Base-by-base conservation (phyloP, 2,113 vertebrate genomes). In the Oceanites oceanicus region DNA sequence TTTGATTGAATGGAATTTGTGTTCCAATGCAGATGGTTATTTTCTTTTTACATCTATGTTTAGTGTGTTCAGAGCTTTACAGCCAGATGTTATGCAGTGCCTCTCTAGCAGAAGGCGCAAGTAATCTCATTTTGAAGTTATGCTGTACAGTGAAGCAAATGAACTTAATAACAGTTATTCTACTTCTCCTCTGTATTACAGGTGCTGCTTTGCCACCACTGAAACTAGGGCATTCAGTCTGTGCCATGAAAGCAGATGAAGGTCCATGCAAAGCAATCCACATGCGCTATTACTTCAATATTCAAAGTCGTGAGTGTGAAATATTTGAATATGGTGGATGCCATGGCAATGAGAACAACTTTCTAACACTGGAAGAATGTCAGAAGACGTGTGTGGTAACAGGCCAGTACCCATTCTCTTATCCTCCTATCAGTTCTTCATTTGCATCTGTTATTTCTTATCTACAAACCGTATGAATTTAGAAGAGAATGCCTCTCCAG, bases 281-380 rank as follows among this genome's bases (percentile, higher is more conserved):
- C 36, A 81, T 91, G 2, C 98, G 98, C 6, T 99, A 96, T 79
- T 99, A 98, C 97, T 99, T 99, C 96, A 97, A 98, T 9, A 93
- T 98, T 11, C 97, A 98, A 73, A 98, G 98, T 4, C 97, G 75
- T 5, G 89, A 53, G 38, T 99, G 99, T 50, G 98, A 99, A 92
- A 34, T 32, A 3, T 99, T 99, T 82, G 97, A 98, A 13, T 99
- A 99, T 0, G 99, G 99, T 10, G 99, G 99, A n/a, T 99, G 99
- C n/a, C 79, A 96, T 4, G 99, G 99, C 72, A 99, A 99, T 62
- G 80, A 94, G 55, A 99, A 99, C 98, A 99, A 99, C 86, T 99
- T 99, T 42, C 65, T 94, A 11, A 99, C 97, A 4, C 9, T 98
- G 85, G 98, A 99, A 45, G 98, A 97, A 7, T 99, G 99, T 66